Evolutionary conservation across 2,888 invertebrate genomes (phyloP), one percentile per base, ranked within the genome.

Genomic region (Metellina segmentata): DNA sequence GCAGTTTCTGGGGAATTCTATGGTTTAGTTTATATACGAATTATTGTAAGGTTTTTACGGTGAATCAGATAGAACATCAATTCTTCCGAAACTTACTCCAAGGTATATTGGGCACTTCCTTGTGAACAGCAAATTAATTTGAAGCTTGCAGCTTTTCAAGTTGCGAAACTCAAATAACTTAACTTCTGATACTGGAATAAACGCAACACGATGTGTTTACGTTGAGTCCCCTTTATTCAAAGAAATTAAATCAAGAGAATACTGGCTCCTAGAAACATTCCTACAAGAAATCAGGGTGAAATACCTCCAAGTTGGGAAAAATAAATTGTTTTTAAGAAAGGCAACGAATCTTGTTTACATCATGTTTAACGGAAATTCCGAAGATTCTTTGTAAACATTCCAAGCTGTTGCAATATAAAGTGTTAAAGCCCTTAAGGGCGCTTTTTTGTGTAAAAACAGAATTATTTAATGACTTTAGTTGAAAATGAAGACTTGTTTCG

Each of bases 401-500:
- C 79, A 79, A 34, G 79, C 20, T 61, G 61, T 61, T 79, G 20
- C 34, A 61, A 5, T 11, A 77, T 51, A 69, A 79, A 79, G 13
- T 61, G 61, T 34, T 61, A 61, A 79, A 19, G 61, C 61, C 7
- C 53, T 79, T 61, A 61, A 20, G 61, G 79, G 20, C 16, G 49
- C 34, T 53, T 20, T n/a, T 79, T 11, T 52, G 53, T 20, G 34
- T 61, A 49, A 79, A 79, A 79, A 79, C 9, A 61, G 34, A 79
- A 79, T 7, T 61, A 13, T 16, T 61, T 79, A 79, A 79, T 79
- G 79, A 79, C 79, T 61, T 61, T 79, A 11, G 20, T 49, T 53
- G 61, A 34, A 34, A 79, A 77, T 53, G 79, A 79, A 79, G 61
- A 79, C 79, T 16, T 79, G 79, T 69, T 79, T 61, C 79, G 34